Evolutionary conservation across 2,888 invertebrate genomes (phyloP), one percentile per base, ranked within the genome.

Genomic region (Miltochrista miniata): DNA sequence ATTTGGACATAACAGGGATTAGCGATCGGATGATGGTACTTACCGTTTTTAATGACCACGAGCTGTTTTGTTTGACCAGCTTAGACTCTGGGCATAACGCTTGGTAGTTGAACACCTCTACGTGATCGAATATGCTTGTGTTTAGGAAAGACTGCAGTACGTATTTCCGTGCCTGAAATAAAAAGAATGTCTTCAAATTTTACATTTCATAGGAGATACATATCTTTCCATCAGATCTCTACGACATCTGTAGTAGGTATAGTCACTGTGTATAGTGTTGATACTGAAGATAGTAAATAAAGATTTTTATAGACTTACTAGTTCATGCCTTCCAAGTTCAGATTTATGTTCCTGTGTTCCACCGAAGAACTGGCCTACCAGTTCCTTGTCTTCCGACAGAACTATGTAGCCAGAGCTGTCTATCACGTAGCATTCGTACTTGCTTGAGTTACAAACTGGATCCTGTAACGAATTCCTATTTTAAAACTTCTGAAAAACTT

Each of bases 341-440:
- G 18, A 24, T 24, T 24, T 24, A 24, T 24, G 18, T 24, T 24
- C 18, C 5, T 77, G 68, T 18, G 96, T 90, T 56, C 95, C 95
- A 0, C 98, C 98, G 79, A 98, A 97, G 87, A 98, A 98, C 66
- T 92, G 92, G 0, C 98, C 98, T 0, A 95, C 95, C 44, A 96
- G 92, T 35, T 93, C 90, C 33, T 92, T 85, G 14, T 94, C 95
- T 8, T 57, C 60, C 0, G 96, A 94, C 9, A 97, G 90, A 1
- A 98, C 93, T 7, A 98, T 93, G 79, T 97, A 98, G 0, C 98
- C 98, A 70, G 97, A 97, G 79, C 96, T 96, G 79, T 98, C 98
- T 37, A 98, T 92, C n/a, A 98, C 92, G 79, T 96, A 98, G 76
- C 98, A 98, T 59, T 95, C 95, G 61, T 95, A 90, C 39, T 93